Percentiles rank a stretch among this genome's conserved stretches.
Conservation (phyloP, 1,140 invertebrate species). For the Drosophila prosaltans region DNA sequence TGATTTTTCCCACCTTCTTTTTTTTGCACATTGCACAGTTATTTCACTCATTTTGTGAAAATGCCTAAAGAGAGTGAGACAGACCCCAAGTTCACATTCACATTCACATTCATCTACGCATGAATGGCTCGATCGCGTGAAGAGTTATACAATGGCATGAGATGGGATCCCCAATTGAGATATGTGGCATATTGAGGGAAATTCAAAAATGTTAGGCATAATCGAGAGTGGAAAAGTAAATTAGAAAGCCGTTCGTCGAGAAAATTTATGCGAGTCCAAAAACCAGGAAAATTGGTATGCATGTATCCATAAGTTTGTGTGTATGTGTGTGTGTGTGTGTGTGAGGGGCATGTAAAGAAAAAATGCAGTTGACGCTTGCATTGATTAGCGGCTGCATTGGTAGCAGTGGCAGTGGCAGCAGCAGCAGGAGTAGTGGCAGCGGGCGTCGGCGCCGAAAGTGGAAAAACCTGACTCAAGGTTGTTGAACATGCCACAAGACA, state of each 20-base stretch:
- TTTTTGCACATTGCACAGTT: constrained; percentile 11
- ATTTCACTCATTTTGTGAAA: neutral
- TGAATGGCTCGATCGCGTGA: constrained; percentile 77
- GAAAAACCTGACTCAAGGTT: constrained; percentile 83
- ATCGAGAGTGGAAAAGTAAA: constrained; percentile 63
- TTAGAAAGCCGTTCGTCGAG: constrained; percentile 74
- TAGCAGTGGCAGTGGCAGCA: constrained; percentile 8
- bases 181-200: constrained; percentile 27
- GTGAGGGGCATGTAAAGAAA: constrained; percentile 30
- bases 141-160: constrained; percentile 64
- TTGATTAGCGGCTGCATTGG: constrained; percentile 57
- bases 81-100: constrained; percentile 52
- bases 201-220: constrained; percentile 42
- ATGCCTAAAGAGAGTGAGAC: neutral
- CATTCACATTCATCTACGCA: constrained; percentile 33
- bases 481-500: constrained; percentile 71
- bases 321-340: constrained; percentile 10
- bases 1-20: constrained; percentile 45
- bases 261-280: constrained; percentile 60
- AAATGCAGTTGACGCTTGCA: constrained; percentile 69
- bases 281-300: constrained; percentile 37
- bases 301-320: neutral
- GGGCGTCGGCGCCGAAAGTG: constrained; percentile 69
- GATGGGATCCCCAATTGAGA: constrained; percentile 42
- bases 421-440: neutral